phyloP scores from a whole-genome alignment of 1,140 invertebrate species.

The Hormaphis cornu region DNA sequence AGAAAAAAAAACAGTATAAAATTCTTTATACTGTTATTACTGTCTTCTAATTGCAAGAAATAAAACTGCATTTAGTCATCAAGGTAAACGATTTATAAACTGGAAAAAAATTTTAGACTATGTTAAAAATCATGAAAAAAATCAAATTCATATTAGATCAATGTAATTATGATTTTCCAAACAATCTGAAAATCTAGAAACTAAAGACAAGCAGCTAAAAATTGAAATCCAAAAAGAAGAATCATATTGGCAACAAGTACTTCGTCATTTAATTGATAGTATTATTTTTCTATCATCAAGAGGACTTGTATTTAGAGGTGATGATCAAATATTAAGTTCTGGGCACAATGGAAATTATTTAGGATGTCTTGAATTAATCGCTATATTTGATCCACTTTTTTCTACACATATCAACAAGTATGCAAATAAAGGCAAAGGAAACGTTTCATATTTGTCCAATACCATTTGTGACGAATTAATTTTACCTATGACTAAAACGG shows the following conservation, averaged over 20 bases:
- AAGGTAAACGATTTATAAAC: neutral
- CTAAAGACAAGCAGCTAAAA: neutral
- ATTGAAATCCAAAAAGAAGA: neutral
- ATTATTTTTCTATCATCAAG: neutral
- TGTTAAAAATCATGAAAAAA: neutral
- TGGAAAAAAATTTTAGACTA: neutral
- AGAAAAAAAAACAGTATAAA: no score
- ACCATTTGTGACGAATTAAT: slow-evolving; percentile 41
- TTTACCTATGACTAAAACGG: slow-evolving; percentile 35
- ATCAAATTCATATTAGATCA: neutral
- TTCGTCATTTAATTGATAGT: neutral
- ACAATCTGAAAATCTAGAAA: neutral
- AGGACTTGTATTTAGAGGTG: neutral
- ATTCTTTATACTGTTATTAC: neutral
- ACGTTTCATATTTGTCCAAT: slow-evolving; percentile 39
- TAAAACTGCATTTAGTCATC: neutral
- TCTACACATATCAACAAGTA: slow-evolving; percentile 38
- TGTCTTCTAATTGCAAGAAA: neutral
- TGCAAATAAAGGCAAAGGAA: slow-evolving; percentile 40
- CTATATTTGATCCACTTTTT: slow-evolving; percentile 41
- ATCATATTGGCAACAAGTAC: neutral
- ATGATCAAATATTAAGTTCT: neutral
- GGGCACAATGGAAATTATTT: neutral
- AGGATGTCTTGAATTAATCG: slow-evolving; percentile 37
- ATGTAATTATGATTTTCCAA: neutral